Evolutionary conservation across 2,113 vertebrate genomes (phyloP).

Genomic region (Camelus dromedarius): DNA sequence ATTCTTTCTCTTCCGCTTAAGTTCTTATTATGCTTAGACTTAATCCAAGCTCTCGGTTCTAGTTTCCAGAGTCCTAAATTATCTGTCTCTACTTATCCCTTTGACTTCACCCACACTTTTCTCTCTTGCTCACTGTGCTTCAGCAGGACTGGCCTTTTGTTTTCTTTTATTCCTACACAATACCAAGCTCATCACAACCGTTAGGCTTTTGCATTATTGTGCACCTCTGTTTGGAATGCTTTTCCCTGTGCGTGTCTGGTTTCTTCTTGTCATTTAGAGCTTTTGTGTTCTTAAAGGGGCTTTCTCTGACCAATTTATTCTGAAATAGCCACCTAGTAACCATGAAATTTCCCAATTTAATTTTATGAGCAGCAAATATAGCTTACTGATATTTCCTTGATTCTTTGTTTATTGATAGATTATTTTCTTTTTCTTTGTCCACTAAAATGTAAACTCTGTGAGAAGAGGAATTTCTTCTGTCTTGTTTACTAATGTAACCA

Average conservation of each 20-base stretch:
- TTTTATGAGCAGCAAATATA: conserved; percentile 10
- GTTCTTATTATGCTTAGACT: neutral
- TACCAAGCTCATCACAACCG: neutral
- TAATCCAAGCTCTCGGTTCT: neutral
- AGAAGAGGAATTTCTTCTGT: neutral
- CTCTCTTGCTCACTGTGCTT: neutral
- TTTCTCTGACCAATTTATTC: neutral
- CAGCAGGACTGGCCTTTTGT: neutral
- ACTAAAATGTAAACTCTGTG: conserved; percentile 18
- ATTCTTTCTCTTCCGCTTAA: conserved; percentile 26
- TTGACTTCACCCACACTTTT: neutral
- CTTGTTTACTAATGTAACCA: neutral
- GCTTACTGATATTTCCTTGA: neutral
- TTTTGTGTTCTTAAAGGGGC: neutral
- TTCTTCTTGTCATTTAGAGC: neutral
- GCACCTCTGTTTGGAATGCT: neutral
- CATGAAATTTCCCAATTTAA: neutral
- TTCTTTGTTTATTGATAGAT: neutral
- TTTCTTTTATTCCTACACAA: neutral
- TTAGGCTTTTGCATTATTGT: conserved; percentile 17
- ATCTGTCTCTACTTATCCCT: neutral
- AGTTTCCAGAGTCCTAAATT: conserved; percentile 2
- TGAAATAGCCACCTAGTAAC: neutral
- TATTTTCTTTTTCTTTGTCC: neutral
- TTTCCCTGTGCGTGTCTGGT: neutral